Evolutionary conservation across 2,113 vertebrate genomes (phyloP).

Genomic region (Tachysurus vachellii): DNA sequence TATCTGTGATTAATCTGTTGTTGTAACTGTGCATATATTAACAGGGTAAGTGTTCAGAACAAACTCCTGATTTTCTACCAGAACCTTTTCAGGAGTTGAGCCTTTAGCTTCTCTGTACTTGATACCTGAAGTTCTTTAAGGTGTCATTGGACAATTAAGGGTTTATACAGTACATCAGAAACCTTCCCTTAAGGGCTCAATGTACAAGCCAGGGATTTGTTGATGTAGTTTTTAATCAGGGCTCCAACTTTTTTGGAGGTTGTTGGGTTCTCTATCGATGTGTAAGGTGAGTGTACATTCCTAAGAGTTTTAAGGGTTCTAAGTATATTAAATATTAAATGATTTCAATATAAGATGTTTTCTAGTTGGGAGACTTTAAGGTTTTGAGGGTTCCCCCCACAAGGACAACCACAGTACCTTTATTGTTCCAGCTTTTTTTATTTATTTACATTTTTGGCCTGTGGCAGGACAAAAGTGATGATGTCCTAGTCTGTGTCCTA

Average conservation of each 20-base stretch:
- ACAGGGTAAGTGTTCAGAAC: neutral
- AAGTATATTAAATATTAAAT: neutral
- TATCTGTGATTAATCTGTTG: neutral
- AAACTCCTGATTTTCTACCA: neutral
- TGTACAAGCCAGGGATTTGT: no score
- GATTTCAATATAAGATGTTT: neutral
- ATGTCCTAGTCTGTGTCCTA: no score
- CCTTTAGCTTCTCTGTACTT: neutral
- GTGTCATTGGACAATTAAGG: neutral
- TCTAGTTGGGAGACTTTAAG: neutral
- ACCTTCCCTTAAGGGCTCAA: neutral
- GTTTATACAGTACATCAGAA: neutral
- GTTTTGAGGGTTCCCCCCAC: neutral
- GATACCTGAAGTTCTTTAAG: neutral
- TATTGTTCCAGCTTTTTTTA: neutral
- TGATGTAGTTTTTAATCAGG: no score
- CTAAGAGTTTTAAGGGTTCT: neutral
- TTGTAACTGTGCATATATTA: neutral
- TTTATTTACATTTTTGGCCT: no score
- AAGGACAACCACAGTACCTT: neutral
- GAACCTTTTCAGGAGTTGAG: neutral
- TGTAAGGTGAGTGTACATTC: neutral
- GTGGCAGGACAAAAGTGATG: no score
- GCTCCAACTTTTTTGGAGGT: neutral
- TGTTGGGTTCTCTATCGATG: neutral